phyloP scores from a whole-genome alignment of 2,797 vertebrate species.

The Malacoraja senta region DNA sequence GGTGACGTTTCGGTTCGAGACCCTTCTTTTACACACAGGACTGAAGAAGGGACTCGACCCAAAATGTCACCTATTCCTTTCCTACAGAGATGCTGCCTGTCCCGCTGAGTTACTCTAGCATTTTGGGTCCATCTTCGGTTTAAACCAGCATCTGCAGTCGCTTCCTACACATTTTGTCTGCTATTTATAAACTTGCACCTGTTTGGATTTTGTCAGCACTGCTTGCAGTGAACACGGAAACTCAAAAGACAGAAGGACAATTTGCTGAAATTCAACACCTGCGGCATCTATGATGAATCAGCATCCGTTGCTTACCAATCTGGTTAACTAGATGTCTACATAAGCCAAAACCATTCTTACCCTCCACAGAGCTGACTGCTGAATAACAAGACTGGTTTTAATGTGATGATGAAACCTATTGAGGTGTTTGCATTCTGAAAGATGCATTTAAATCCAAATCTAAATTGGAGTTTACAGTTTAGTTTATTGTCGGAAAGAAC shows the following conservation, averaged over 20 bases:
- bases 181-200: neutral
- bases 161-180: too few relatives aligned
- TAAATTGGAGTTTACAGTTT: neutral
- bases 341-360: neutral
- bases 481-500: too few relatives aligned
- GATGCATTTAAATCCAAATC: neutral
- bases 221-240: neutral
- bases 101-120: too few relatives aligned
- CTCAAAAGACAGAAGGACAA: neutral
- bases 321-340: neutral
- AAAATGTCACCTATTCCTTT: too few relatives aligned
- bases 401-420: neutral
- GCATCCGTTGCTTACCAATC: neutral
- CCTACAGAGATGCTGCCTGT: too few relatives aligned
- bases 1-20: too few relatives aligned
- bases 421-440: neutral
- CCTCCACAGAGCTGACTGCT: neutral
- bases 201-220: neutral
- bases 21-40: too few relatives aligned
- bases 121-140: too few relatives aligned
- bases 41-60: too few relatives aligned
- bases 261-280: neutral
- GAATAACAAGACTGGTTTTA: neutral
- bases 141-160: too few relatives aligned
- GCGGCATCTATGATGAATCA: neutral